phyloP scores from a whole-genome alignment of 1,140 invertebrate genomes.

The Drosophila parvula region DNA sequence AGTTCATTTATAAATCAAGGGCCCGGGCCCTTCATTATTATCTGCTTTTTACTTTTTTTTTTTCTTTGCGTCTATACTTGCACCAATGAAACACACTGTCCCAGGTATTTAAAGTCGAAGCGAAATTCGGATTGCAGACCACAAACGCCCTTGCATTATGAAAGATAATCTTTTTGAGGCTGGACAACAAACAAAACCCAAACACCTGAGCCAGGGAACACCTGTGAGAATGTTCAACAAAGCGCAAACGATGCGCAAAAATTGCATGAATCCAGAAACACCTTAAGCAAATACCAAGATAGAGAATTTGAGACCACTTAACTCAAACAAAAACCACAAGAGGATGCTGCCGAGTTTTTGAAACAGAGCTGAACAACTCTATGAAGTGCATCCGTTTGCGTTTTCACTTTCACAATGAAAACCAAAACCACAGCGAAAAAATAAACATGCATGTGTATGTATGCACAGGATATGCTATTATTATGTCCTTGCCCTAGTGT shows the following conservation, averaged over 20 bases:
- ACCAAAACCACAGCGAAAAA: slow-evolving; percentile 67
- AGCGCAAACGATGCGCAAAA: slow-evolving; percentile 69
- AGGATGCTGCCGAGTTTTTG: slow-evolving; percentile 31
- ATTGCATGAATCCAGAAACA: slow-evolving; percentile 68
- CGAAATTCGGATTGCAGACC: neutral
- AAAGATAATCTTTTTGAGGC: slow-evolving; percentile 56
- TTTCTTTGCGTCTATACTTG: neutral
- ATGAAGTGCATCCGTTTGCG: slow-evolving; percentile 74
- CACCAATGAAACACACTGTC: neutral
- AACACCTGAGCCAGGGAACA: slow-evolving; percentile 42
- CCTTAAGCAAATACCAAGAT: slow-evolving; percentile 41
- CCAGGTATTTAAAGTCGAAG: neutral
- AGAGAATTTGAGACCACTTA: slow-evolving; percentile 68
- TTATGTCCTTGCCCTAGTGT: slow-evolving; percentile 57
- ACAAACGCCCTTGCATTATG: slow-evolving; percentile 17
- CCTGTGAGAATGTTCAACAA: slow-evolving; percentile 81
- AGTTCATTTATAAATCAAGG: slow-evolving; percentile 44
- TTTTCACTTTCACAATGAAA: slow-evolving; percentile 82
- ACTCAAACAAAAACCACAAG: slow-evolving; percentile 57
- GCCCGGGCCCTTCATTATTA: neutral
- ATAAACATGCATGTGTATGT: slow-evolving; percentile 28
- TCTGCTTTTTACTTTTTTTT: neutral
- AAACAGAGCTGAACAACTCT: slow-evolving; percentile 33
- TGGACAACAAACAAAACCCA: slow-evolving; percentile 70
- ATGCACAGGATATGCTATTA: slow-evolving; percentile 64